A percentile compares a stretch with the other conserved stretches of the same genome.
Conservation (phyloP, 2,888 invertebrate genomes). For the Trichopoda pennipes region DNA sequence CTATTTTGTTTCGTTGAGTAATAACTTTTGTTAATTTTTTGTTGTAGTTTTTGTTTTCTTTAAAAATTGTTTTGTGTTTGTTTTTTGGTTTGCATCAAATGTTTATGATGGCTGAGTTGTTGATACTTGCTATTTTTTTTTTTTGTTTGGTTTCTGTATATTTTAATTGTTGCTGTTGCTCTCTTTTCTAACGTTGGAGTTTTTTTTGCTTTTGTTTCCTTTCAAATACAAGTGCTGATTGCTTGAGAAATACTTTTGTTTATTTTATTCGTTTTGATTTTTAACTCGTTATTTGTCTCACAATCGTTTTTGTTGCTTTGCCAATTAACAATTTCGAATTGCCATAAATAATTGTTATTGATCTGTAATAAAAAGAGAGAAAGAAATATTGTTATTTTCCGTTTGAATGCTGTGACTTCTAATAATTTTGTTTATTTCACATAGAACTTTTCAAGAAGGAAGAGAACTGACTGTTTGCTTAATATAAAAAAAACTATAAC, state of each 20-base stretch:
- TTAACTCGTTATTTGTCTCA: slow-evolving; percentile 18
- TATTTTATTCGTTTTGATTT: slow-evolving; percentile 2
- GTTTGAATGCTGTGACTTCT: background rate
- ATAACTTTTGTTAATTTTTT: slow-evolving; percentile 22
- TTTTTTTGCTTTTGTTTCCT: slow-evolving; percentile 28
- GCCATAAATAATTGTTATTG: slow-evolving; percentile 27
- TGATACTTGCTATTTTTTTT: background rate
- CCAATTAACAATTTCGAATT: slow-evolving; percentile 23
- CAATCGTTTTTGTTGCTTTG: slow-evolving; percentile 29
- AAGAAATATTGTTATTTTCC: background rate
- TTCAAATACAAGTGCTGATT: slow-evolving; percentile 51
- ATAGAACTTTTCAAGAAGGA: too few species aligned
- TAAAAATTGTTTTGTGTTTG: slow-evolving; percentile 13
- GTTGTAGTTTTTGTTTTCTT: slow-evolving; percentile 3
- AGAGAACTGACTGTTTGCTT: too few species aligned
- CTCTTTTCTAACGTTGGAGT: slow-evolving; percentile 15
- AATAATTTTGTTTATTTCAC: too few species aligned
- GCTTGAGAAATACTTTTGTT: slow-evolving; percentile 11
- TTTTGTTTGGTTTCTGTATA: slow-evolving; percentile 1
- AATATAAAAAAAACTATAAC: too few species aligned
- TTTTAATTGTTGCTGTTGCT: slow-evolving; percentile 5
- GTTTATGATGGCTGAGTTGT: slow-evolving; percentile 40
- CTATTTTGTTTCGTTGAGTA: slow-evolving; percentile 24
- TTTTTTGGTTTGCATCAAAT: slow-evolving; percentile 51
- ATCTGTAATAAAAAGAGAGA: slow-evolving; percentile 35